Base-by-base conservation (phyloP, 2,888 invertebrate species). In the Brassicogethes aeneus region DNA sequence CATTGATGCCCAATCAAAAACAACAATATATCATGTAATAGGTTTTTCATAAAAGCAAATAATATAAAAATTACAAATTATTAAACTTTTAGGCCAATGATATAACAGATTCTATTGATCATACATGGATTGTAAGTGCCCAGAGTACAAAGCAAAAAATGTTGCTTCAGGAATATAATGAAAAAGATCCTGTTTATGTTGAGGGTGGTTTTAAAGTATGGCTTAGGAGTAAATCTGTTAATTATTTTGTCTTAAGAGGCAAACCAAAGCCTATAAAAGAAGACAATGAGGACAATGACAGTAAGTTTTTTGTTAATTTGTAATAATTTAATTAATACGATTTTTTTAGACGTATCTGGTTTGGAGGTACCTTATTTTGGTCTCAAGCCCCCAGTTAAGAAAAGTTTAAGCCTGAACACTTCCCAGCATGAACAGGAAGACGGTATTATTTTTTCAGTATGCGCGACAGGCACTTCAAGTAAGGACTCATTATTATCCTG, bases 361-460 rank as follows among this genome's bases (percentile, higher is more conserved):
- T 69, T 88, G 43, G 66, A 74, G 41, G 73, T 80, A 36, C 78
- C 82, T 2, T 56, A 75, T 50, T 65, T 69, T 59, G 54, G 70
- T 71, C 56, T 77, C 68, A 51, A 50, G 42, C 59, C 61, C 3
- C 72, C 52, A 60, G 69, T 48, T 53, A 72, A 37, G 70, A 73
- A 62, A 43, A 48, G 55, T 10, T 47, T 71, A 36, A 51, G 50
- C 38, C 34, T 65, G 3, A 66, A 72, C 43, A 79, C 80, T 7
- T 80, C 83, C 16, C 80, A 92, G 1, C 95, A 97, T 63, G 90
- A 94, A 63, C 94, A 96, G 68, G 83, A 87, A 40, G 94, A 96
- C 68, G 93, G 92, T 2, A 85, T 85, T 1, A 83, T 95, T 55
- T 77, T 90, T 50, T 85, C 84, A 5, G 73, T 92, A 37, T 92